Evolutionary conservation across 30 jellyfish, hydroid and myxozoan genomes (phyloP).

Genomic region (Chironex yamaguchii): DNA sequence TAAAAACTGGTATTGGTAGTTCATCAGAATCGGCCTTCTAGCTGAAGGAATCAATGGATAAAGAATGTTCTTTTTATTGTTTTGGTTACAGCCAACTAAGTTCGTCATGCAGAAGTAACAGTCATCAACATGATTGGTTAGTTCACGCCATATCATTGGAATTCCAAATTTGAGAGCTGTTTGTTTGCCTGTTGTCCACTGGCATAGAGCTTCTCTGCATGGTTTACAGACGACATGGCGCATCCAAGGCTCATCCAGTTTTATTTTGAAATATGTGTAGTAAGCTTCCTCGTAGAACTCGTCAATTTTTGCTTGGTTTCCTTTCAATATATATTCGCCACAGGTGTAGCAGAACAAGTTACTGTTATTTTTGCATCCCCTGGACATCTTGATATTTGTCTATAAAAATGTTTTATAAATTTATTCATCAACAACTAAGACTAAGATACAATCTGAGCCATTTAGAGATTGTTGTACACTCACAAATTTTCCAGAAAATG

Average conservation of each 20-base stretch:
- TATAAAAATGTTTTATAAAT: not conserved
- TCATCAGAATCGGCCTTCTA: not conserved
- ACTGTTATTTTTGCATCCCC: not conserved
- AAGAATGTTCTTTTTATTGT: too few species aligned
- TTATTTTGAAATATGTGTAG: not conserved
- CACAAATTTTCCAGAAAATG: too few species aligned
- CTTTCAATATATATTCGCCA: not conserved
- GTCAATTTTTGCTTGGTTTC: not conserved
- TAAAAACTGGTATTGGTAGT: not conserved
- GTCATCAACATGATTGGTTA: not conserved
- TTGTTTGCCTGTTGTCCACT: not conserved
- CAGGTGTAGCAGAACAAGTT: not conserved
- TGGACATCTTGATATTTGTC: too few species aligned
- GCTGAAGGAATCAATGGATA: not conserved
- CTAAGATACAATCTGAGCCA: not conserved
- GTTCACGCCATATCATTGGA: not conserved
- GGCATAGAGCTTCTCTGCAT: not conserved
- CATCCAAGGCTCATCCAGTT: not conserved
- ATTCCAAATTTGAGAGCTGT: not conserved
- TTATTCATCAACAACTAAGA: not conserved
- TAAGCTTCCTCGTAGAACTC: not conserved
- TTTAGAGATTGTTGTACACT: too few species aligned
- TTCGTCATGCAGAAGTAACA: not conserved
- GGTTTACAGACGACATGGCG: not conserved
- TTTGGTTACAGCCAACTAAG: not conserved